Base-by-base conservation (phyloP, 2,113 vertebrate genomes). In the Irena cyanogastra region DNA sequence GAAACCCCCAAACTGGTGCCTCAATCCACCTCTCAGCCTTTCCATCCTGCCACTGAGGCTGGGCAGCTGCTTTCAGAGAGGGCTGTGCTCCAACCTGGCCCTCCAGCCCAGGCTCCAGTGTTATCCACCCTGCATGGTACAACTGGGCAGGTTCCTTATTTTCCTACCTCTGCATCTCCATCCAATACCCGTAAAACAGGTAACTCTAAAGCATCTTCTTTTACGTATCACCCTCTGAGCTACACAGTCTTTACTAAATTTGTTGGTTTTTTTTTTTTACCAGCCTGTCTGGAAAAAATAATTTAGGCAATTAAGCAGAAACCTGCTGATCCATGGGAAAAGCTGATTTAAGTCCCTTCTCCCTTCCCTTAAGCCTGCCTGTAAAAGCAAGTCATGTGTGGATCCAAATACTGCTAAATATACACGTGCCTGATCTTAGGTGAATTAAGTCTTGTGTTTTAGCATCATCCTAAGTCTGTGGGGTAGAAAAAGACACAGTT, bases 91-190 rank as follows among this genome's bases (percentile, higher is more conserved):
- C 98, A 97, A 10, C 90, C 98, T 98, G 97, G 90, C 89, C 97
- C 98, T 98, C 97, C 98, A 98, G 97, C 97, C 98, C 98, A 97
- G 97, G 30, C 91, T 97, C 97, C 97, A 95, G 95, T 97, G 95
- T 95, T 97, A 82, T 37, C 97, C 88, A 87, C 97, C 94, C 93
- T 96, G 91, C 97, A 94, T 89, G 97, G 92, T 77, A 60, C 95
- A 96, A 6, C 87, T 95, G 97, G 97, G 89, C 97, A 97, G 81
- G 86, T 94, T 90, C 96, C 97, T 96, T 97, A 92, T 96, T 96
- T 97, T 92, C 97, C 95, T 96, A 65, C 96, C 95, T 94, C 97
- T 97, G 89, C 95, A 96, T 78, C 97, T 95, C 97, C 97, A 92
- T 94, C 90, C 96, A 97, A 4, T 97, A 64, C 93, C 84, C 97